Conservation (phyloP, 1,140 invertebrate species). For the Drosophila navojoa region DNA sequence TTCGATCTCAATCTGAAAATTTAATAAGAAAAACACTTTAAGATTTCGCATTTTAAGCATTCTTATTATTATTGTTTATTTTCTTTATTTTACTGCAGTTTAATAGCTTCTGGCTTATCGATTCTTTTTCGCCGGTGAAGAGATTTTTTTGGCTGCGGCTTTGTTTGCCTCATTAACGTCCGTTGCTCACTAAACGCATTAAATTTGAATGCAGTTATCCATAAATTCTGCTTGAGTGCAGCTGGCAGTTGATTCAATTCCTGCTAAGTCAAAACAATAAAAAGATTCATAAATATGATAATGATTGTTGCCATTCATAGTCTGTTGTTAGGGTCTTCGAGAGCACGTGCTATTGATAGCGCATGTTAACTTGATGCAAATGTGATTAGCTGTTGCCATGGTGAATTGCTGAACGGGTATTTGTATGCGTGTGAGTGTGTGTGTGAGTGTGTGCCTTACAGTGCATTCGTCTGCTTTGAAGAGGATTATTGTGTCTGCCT, state of each 20-base stretch:
- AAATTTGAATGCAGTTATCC: constrained; percentile 65
- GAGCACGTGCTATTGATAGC: constrained; percentile 53
- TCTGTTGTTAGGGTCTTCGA: constrained; percentile 30
- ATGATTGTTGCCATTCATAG: constrained; percentile 62
- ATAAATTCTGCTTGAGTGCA: constrained; percentile 52
- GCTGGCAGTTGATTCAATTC: constrained; percentile 1
- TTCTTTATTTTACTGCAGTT: no score
- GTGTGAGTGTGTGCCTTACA: neutral
- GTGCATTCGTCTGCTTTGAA: neutral
- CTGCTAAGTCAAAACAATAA: constrained; percentile 40
- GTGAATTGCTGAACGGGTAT: neutral
- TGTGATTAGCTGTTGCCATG: constrained; percentile 23
- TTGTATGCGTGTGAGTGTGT: neutral
- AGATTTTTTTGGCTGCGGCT: constrained; percentile 2
- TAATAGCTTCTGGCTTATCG: constrained; percentile 22
- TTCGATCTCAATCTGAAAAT: neutral
- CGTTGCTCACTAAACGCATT: constrained; percentile 31
- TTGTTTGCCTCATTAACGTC: constrained; percentile 20
- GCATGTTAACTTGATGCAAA: constrained; percentile 8
- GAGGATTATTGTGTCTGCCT: constrained; percentile 1
- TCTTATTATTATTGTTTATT: neutral
- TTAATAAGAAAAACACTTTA: neutral
- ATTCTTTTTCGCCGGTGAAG: constrained; percentile 3
- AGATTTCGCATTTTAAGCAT: neutral
- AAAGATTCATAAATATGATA: constrained; percentile 54